Conservation (phyloP, 2,797 vertebrate species). For the Schizopygopsis pylzovi region DNA sequence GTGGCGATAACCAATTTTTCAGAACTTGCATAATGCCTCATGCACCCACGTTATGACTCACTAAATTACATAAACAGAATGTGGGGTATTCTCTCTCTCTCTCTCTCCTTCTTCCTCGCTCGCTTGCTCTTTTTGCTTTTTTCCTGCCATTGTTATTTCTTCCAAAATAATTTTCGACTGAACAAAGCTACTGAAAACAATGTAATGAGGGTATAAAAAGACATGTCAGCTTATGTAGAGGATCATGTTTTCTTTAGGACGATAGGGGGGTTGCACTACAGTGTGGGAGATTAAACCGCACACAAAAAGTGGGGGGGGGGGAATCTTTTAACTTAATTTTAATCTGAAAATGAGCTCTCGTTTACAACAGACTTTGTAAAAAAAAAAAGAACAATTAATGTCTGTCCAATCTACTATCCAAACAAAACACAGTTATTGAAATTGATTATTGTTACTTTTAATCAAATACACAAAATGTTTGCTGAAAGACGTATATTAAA, state of each 20-base stretch:
- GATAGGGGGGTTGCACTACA: constrained; percentile 5
- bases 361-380: not conserved
- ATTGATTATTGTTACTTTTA: not conserved
- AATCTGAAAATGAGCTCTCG: constrained; percentile 1
- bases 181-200: constrained; percentile 42
- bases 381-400: not conserved
- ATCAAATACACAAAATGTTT: not conserved
- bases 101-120: constrained; percentile 21
- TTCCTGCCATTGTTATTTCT: constrained; percentile 40
- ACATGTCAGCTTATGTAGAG: constrained; percentile 36
- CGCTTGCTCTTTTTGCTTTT: constrained; percentile 17
- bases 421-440: not conserved
- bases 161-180: constrained; percentile 34
- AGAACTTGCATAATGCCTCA: constrained; percentile 63
- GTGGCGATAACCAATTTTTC: constrained; percentile 61
- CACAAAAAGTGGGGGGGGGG: not conserved
- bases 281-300: constrained; percentile 26
- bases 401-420: not conserved
- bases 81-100: constrained; percentile 57
- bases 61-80: constrained; percentile 64
- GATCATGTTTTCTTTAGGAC: constrained; percentile 27
- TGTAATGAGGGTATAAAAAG: constrained; percentile 33
- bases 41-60: constrained; percentile 64
- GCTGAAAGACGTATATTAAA: not conserved
- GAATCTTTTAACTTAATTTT: not conserved